Base-by-base conservation (phyloP, 2,888 invertebrate species). In the Criorhina ranunculi region DNA sequence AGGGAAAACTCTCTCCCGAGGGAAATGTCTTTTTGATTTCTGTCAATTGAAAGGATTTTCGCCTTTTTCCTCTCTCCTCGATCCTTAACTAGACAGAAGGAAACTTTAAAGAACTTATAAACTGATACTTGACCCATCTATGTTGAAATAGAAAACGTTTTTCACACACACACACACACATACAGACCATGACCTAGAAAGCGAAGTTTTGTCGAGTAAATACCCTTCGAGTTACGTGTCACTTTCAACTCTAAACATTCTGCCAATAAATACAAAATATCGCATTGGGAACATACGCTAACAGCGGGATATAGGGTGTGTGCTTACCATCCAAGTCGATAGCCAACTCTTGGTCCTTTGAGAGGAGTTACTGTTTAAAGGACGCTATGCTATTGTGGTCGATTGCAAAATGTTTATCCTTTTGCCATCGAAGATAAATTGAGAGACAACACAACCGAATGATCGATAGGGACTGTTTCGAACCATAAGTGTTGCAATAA, bases 381-480 rank as follows among this genome's bases (percentile, higher is more conserved):
- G 42, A 53, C 40, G 59, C 33, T 19, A 42, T 31, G 51, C 40
- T 17, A 44, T 75, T 53, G 60, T 57, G 51, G 62, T 49, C 59
- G 59, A 49, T 64, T 55, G 57, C 49, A 42, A 66, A 64, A 57
- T 76, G 51, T 70, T 42, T 62, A 72, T 79, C 69, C 79, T 62
- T 83, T 42, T 9, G 31, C 60, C 72, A 70, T 70, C 12, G 44
- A 37, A 53, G 60, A 17, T 59, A 73, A 57, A 78, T 73, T 55
- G 72, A 72, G 73, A 78, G 64, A 75, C 79, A 73, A 64, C 57
- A 62, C 73, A 67, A 64, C 17, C 29, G 55, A 75, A 75, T 79
- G 79, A 83, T 83, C 69, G 64, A 83, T 83, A 44, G 67, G 57
- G n/a, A 73, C 53, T 24, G 29, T n/a, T 62, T 40, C 12, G 37